Evolutionary conservation across 2,797 vertebrate genomes (phyloP).

Genomic region (Coranthus polyacanthus): DNA sequence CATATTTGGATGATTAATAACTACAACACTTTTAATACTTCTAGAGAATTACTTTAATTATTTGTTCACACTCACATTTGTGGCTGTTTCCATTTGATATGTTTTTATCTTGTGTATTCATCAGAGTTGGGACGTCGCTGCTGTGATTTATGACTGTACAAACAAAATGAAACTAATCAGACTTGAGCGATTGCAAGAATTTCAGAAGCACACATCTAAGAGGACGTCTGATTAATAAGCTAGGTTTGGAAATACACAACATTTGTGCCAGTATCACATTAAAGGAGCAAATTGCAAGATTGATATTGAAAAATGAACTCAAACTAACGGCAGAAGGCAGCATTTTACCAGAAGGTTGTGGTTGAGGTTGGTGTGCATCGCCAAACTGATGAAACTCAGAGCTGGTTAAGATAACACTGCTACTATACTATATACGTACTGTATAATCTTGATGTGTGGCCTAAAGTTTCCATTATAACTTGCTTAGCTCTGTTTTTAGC

Average conservation of each 20-base stretch:
- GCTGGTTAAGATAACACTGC: too few species aligned
- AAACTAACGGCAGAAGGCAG: too few species aligned
- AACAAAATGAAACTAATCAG: slow-evolving; percentile 23
- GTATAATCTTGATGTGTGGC: too few species aligned
- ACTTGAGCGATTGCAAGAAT: slow-evolving; percentile 1
- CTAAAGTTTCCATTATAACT: too few species aligned
- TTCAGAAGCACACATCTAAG: neutral
- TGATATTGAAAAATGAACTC: too few species aligned
- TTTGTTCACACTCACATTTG: slow-evolving; percentile 7
- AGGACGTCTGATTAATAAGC: slow-evolving; percentile 2
- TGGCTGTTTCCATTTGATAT: slow-evolving; percentile 4
- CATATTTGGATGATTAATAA: slow-evolving; percentile 1
- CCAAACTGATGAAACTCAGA: too few species aligned
- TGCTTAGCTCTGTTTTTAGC: too few species aligned
- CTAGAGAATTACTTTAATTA: slow-evolving; percentile 14
- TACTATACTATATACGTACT: too few species aligned
- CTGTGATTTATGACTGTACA: neutral
- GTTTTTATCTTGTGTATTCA: slow-evolving; percentile 1
- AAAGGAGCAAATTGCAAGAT: neutral
- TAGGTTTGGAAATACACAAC: neutral
- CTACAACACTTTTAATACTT: slow-evolving; percentile 12
- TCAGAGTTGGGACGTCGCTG: slow-evolving; percentile 1
- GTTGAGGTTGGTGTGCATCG: too few species aligned
- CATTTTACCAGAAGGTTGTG: too few species aligned
- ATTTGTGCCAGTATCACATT: neutral